Evolutionary conservation across 1,140 invertebrate species (phyloP).

Genomic region (Antheraea mylitta): DNA sequence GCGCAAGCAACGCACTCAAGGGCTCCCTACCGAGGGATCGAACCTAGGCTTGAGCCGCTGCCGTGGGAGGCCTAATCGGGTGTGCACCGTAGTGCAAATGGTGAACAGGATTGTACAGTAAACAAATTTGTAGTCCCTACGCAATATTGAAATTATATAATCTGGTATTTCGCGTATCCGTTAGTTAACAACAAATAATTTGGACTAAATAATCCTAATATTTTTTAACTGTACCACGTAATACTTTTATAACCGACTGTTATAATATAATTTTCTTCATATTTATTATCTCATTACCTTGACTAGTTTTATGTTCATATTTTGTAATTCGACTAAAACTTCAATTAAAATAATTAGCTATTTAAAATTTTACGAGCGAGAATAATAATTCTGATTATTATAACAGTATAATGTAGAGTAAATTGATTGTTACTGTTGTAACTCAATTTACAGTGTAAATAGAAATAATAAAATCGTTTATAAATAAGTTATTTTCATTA

Average conservation of each 20-base stretch:
- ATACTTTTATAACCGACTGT: not conserved
- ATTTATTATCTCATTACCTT: not conserved
- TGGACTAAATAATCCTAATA: too few species aligned
- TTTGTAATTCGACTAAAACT: not conserved
- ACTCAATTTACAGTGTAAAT: not conserved
- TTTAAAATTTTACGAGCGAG: not conserved
- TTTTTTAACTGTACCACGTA: too few species aligned
- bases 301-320: not conserved
- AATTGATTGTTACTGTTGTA: not conserved
- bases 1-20: too few species aligned
- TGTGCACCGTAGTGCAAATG: too few species aligned
- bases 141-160: too few species aligned
- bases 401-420: not conserved
- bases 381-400: not conserved
- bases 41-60: too few species aligned
- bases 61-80: too few species aligned
- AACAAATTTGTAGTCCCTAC: too few species aligned
- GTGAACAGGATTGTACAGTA: too few species aligned
- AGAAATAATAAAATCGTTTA: not conserved
- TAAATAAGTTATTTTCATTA: not conserved
- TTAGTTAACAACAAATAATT: too few species aligned
- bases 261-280: not conserved
- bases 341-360: not conserved
- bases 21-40: too few species aligned
- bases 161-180: too few species aligned